Percentiles rank a stretch among this genome's conserved stretches.
Conservation (phyloP, 2,113 vertebrate species). For the Muntiacus muntjak region DNA sequence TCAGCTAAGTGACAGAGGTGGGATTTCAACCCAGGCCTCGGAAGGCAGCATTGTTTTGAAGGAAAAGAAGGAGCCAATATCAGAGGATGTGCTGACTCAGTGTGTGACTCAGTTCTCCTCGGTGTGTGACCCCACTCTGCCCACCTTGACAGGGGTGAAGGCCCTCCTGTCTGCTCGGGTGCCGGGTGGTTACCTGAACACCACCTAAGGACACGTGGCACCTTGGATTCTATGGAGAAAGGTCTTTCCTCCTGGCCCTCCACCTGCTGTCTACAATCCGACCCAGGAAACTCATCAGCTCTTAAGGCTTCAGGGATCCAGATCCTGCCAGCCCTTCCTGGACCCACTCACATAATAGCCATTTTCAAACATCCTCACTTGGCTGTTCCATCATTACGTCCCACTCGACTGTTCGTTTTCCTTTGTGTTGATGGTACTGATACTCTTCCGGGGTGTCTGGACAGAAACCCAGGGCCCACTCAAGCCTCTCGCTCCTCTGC, state of each 20-base stretch:
- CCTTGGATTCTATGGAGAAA: background rate
- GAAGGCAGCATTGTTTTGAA: background rate
- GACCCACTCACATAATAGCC: background rate
- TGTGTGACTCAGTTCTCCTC: background rate
- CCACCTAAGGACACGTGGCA: rapidly evolving
- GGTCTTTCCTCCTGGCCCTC: background rate
- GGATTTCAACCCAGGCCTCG: background rate
- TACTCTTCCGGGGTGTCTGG: background rate
- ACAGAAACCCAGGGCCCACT: background rate
- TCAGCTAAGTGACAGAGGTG: background rate
- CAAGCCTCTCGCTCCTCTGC: background rate
- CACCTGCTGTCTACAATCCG: rapidly evolving
- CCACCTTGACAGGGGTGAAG: background rate
- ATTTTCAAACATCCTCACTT: background rate
- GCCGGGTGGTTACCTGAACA: background rate
- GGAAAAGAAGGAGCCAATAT: background rate
- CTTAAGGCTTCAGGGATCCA: background rate
- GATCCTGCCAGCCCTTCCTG: background rate
- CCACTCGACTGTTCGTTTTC: background rate
- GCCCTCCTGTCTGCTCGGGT: background rate
- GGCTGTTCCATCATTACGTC: background rate
- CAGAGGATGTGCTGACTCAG: background rate
- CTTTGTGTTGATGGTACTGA: background rate
- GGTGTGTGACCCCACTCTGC: background rate
- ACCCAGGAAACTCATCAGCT: background rate